A percentile compares a stretch with the other conserved stretches of the same genome.
Conservation (phyloP, 2,113 vertebrate species). For the pig (Sus scrofa) region T2T-Sscrofa CM000830.6:125655001-125655500, state of each 20-base stretch:
- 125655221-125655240: background rate
- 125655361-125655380: background rate
- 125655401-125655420: background rate
- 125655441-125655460: constrained; percentile 56
- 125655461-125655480: background rate
- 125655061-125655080: too few relatives aligned
- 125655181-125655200: background rate
- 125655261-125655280: background rate
- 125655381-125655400: background rate
- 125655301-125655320: background rate
- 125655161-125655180: background rate
- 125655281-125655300: background rate
- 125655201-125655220: background rate
- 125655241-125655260: background rate
- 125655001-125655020: too few relatives aligned
- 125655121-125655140: background rate
- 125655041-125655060: too few relatives aligned
- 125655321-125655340: background rate
- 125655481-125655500: constrained; percentile 14
- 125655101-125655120: background rate
- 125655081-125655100: background rate
- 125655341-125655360: background rate
- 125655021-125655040: too few relatives aligned
- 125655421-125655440: background rate
- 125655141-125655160: background rate